Percentiles rank a stretch among this genome's conserved stretches.
Evolutionary conservation across 2,113 vertebrate genomes (phyloP).

Genomic region (Tragulus kanchil): DNA sequence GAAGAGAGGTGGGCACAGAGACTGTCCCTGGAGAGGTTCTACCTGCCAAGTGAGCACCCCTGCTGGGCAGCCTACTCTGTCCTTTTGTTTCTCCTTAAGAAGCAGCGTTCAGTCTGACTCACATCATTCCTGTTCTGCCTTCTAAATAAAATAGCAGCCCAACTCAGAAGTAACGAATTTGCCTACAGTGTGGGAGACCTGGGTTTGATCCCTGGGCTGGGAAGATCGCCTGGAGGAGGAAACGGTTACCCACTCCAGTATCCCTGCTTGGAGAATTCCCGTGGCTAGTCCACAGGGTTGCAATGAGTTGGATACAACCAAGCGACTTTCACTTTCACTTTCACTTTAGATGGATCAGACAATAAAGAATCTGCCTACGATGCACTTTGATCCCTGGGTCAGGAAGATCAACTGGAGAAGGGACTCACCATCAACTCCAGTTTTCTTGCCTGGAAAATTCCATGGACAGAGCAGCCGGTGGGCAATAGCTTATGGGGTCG

Average conservation of each 20-base stretch:
- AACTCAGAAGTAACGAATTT: too few species aligned
- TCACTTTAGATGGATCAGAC: background rate
- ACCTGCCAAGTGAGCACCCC: background rate
- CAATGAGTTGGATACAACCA: too few species aligned
- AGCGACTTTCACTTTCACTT: too few species aligned
- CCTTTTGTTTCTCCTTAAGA: background rate
- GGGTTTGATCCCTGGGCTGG: too few species aligned
- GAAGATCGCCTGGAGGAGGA: too few species aligned
- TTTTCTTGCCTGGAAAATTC: background rate
- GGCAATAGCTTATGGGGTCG: too few species aligned
- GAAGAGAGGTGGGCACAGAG: background rate
- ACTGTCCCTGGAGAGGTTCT: background rate
- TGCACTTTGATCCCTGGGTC: background rate
- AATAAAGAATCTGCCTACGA: background rate
- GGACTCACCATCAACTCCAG: background rate
- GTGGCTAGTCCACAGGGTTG: too few species aligned
- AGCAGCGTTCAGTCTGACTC: rapidly evolving
- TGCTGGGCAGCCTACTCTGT: background rate
- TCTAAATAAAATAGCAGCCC: background rate
- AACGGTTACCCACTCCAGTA: too few species aligned
- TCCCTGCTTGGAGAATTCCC: too few species aligned
- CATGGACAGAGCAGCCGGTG: background rate
- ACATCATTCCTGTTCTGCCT: background rate
- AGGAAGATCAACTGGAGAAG: background rate
- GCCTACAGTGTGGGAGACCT: too few species aligned